Percentiles rank a stretch among this genome's conserved stretches.
Evolutionary conservation across 2,888 invertebrate genomes (phyloP).

Genomic region (Sclerodermus sp.): DNA sequence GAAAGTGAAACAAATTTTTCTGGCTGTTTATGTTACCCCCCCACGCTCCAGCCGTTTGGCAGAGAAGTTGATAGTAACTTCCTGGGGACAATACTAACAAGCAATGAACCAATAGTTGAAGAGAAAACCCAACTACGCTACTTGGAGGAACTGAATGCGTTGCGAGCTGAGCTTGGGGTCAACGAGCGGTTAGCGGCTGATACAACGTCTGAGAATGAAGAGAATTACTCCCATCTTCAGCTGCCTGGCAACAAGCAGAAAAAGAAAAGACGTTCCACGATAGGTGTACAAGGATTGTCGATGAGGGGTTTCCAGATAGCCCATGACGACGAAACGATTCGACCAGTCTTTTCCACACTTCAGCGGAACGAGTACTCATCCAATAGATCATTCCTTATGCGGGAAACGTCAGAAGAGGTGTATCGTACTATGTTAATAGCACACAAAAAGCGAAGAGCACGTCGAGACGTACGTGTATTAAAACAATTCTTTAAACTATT

Average conservation of each 20-base stretch:
- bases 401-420: constrained; percentile 66
- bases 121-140: constrained; percentile 52
- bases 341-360: constrained; percentile 53
- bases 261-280: constrained; percentile 37
- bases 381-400: constrained; percentile 55
- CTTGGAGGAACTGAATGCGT: constrained; percentile 47
- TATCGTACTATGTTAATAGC: constrained; percentile 70
- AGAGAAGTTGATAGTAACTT: constrained; percentile 28
- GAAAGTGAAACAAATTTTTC: constrained; percentile 14
- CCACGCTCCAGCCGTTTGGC: constrained; percentile 29
- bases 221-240: constrained; percentile 47
- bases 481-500: constrained; percentile 1
- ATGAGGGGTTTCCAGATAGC: constrained; percentile 41
- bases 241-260: constrained; percentile 39
- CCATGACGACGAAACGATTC: constrained; percentile 46
- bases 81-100: constrained; percentile 27
- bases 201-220: constrained; percentile 52
- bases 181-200: constrained; percentile 37
- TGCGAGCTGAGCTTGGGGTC: constrained; percentile 46
- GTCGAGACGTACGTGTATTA: constrained; percentile 65
- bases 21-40: constrained; percentile 20
- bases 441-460: constrained; percentile 72
- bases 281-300: constrained; percentile 35
- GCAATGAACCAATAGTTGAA: constrained; percentile 43
- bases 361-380: constrained; percentile 48